These are phyloP conservation scores for Malurus alboscapulatus DNA, from an alignment of 2,113 vertebrate genomes.

Conservation along the genomic window DNA sequence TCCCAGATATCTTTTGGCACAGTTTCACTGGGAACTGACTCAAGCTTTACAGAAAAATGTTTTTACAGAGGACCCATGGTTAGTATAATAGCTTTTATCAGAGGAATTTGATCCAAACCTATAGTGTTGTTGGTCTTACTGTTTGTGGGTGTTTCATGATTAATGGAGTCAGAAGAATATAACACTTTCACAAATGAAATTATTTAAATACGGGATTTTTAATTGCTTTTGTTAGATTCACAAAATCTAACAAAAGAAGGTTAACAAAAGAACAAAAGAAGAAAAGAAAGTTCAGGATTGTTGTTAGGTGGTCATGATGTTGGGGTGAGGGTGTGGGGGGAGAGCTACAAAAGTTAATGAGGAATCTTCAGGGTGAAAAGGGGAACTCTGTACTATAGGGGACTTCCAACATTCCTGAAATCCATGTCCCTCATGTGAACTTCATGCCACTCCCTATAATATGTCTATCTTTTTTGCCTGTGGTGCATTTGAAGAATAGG, in stretches of 20 bases:
- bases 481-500: neutral
- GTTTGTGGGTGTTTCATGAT: neutral
- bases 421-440: neutral
- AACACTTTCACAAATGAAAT: neutral
- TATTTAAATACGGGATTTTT: neutral
- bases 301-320: neutral
- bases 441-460: neutral
- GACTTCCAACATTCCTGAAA: neutral
- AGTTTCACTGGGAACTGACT: neutral
- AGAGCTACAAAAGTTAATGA: neutral
- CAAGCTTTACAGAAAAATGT: neutral
- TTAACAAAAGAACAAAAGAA: neutral
- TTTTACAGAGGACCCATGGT: neutral
- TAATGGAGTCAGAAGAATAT: neutral
- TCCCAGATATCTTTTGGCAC: constrained; percentile 28
- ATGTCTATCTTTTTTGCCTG: neutral
- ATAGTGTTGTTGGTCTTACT: neutral
- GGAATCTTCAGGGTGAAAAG: neutral
- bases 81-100: neutral
- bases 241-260: too few relatives aligned
- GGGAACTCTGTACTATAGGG: neutral
- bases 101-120: neutral
- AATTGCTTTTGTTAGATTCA: neutral
- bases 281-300: neutral
- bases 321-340: neutral